These are phyloP conservation scores for Stercorarius parasiticus DNA, from an alignment of 2,113 vertebrate genomes.

Conservation along the genomic window DNA sequence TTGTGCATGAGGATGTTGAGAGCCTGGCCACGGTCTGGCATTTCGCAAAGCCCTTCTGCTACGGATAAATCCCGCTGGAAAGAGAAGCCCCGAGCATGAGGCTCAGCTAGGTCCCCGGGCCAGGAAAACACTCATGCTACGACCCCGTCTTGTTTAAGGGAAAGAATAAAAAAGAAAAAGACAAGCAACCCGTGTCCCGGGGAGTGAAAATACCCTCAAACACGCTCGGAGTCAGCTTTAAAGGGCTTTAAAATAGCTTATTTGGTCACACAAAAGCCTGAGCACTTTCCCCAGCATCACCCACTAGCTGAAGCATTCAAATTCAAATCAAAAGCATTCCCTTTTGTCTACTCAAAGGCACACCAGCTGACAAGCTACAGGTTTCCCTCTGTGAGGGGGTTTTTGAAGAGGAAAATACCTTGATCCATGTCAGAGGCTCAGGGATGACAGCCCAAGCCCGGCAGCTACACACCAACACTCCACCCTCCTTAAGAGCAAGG, in stretches of 20 bases:
- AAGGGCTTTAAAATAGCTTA: neutral
- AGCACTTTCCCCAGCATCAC: neutral
- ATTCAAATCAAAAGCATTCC: neutral
- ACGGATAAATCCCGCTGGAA: neutral
- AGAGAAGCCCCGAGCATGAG: neutral
- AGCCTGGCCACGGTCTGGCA: neutral
- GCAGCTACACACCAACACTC: neutral
- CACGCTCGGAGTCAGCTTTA: neutral
- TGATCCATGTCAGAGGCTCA: neutral
- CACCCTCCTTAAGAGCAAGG: neutral
- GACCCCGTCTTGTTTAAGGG: neutral
- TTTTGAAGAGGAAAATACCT: slow-evolving; percentile 4
- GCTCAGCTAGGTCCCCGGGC: neutral
- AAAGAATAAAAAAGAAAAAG: neutral
- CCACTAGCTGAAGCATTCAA: neutral
- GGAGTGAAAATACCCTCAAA: neutral
- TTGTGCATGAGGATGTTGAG: neutral
- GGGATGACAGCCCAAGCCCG: neutral
- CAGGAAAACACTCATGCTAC: neutral
- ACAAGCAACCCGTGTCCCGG: neutral
- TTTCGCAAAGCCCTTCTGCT: neutral
- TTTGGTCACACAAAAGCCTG: neutral
- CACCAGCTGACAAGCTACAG: neutral
- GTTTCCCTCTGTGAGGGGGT: neutral
- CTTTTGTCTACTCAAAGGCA: neutral